Conservation (phyloP, 2,113 vertebrate genomes). For the mouse (Mus musculus) region DNA sequence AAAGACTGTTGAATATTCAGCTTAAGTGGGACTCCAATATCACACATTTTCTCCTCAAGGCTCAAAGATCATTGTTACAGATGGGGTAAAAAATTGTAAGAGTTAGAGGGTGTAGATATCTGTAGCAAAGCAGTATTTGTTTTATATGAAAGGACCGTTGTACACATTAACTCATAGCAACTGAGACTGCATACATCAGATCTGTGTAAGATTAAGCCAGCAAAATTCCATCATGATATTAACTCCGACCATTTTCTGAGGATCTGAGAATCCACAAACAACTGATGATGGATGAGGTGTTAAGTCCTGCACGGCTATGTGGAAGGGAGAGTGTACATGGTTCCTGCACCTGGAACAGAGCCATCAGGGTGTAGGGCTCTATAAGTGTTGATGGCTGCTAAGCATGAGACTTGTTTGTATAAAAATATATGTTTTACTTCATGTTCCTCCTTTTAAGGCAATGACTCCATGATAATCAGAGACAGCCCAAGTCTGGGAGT, state of each 20-base stretch:
- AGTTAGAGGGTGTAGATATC: background rate
- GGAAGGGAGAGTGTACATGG: no score
- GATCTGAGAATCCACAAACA: background rate
- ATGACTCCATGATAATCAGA: no score
- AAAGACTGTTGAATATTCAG: background rate
- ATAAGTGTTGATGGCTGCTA: no score
- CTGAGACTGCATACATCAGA: background rate
- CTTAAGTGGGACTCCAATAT: background rate
- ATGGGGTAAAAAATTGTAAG: background rate
- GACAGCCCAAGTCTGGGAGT: no score
- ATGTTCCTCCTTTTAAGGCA: no score
- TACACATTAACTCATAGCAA: background rate
- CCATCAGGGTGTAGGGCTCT: no score
- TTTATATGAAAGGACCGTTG: background rate
- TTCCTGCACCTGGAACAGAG: no score
- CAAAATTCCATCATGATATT: background rate
- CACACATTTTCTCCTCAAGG: background rate
- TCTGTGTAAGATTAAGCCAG: background rate
- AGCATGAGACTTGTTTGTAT: no score
- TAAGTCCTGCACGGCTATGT: no score
- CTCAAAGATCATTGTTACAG: background rate
- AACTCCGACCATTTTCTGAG: background rate
- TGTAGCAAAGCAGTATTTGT: background rate
- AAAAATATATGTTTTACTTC: no score
- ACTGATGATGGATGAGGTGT: background rate